Percentiles rank a stretch among this genome's conserved stretches.
These are phyloP conservation scores for Rattus norvegicus DNA, from an alignment of 2,113 vertebrate genomes.

Conservation along the genomic window DNA sequence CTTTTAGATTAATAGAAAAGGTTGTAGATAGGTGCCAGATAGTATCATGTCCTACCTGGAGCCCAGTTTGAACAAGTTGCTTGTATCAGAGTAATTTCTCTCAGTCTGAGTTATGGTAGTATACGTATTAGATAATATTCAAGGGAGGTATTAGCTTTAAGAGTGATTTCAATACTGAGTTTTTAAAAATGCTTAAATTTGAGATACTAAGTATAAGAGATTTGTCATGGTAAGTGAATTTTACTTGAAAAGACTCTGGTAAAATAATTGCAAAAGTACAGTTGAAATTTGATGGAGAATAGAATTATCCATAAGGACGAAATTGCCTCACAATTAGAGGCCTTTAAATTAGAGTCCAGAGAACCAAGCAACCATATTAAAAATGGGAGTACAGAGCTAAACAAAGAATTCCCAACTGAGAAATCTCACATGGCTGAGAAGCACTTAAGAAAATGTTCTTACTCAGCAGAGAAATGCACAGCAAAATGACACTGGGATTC, in stretches of 20 bases:
- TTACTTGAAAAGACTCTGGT: neutral
- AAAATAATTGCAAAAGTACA: neutral
- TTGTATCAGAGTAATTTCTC: neutral
- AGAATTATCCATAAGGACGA: neutral
- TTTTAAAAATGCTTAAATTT: neutral
- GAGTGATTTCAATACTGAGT: neutral
- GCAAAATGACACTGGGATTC: no score
- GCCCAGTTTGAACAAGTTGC: neutral
- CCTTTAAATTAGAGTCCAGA: neutral
- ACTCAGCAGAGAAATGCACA: no score
- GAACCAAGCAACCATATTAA: no score
- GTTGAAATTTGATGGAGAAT: neutral
- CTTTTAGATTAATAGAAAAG: neutral
- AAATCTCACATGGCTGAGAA: no score
- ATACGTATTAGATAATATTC: neutral
- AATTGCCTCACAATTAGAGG: neutral
- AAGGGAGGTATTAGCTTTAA: neutral
- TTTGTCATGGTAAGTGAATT: neutral
- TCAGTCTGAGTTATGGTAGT: neutral
- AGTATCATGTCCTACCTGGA: neutral
- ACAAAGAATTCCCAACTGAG: no score
- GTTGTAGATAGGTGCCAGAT: neutral
- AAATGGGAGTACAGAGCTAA: no score
- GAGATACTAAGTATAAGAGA: neutral
- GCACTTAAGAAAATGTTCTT: no score